Base-by-base conservation (phyloP, 2,113 vertebrate species). In the Microtus oregoni region DNA sequence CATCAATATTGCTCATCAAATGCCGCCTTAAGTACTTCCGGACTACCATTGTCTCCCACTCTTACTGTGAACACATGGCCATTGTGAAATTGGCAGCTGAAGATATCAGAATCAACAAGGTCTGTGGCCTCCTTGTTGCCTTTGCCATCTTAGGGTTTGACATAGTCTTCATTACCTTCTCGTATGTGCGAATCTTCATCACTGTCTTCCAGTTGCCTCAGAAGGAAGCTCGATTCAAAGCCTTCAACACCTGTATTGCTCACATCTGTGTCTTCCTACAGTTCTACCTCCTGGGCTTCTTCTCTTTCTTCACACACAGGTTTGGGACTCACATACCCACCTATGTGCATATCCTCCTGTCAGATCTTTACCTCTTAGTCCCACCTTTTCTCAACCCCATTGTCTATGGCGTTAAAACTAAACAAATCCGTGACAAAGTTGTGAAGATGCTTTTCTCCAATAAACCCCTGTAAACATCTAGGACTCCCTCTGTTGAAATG, bases 341-440 rank as follows among this genome's bases (percentile, higher is more conserved):
- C 0, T 96, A 95, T 14, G 55, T 97, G 15, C 97, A 97, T 5
- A 96, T 98, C 30, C 87, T 96, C 14, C 35, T 97, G 52, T 96
- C 96, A 20, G 85, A 86, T 35, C 35, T 98, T 47, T 98, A 98
- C 38, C 61, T 97, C 0, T 44, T 97, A 70, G 70, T 96, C 0
- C 94, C 97, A 47, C 96, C 96, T 41, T 94, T 98, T 22, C 95
- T 98, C 26, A 98, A 97, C 20, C 97, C 97, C 3, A 83, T 97
- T 19, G 85, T 96, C 22, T 58, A 58, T 52, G 97, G 97, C 2
- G 28, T 97, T 5, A 97, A 97, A n/a, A 97, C 94, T 38, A 97
- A 96, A 63, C 79, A 98, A 86, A 97, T 98, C 1, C n/a, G 41
- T 9, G 90, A 87, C 22, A 79, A 90, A 4, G 55, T 95, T 26